phyloP scores from a whole-genome alignment of 2,113 vertebrate genomes.

The Strix aluco region DNA sequence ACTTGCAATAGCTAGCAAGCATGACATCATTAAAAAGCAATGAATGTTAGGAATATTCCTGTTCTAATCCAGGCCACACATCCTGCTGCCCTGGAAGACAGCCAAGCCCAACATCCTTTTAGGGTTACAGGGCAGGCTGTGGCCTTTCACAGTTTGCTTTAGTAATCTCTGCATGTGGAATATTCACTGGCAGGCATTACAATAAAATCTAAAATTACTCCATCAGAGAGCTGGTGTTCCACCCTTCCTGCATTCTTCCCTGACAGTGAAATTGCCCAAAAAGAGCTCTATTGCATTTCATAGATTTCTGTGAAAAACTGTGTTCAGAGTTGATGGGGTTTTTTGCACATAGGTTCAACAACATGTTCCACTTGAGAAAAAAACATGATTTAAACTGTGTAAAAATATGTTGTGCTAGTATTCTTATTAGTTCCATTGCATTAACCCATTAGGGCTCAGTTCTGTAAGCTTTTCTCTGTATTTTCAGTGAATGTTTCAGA shows the following conservation, averaged over 20 bases:
- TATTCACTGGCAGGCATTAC: conserved; percentile 69
- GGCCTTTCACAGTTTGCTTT: conserved; percentile 82
- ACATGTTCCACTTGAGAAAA: neutral
- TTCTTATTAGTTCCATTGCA: neutral
- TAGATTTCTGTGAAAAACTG: neutral
- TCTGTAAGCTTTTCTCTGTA: neutral
- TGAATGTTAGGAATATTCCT: conserved; percentile 72
- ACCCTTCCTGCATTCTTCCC: conserved; percentile 82
- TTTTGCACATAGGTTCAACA: neutral
- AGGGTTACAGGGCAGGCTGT: conserved; percentile 82
- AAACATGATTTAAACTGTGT: neutral
- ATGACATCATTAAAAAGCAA: conserved; percentile 77
- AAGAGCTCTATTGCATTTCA: conserved; percentile 22
- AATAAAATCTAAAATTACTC: conserved; percentile 81
- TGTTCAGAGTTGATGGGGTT: neutral
- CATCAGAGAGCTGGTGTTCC: conserved; percentile 68
- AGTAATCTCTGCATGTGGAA: conserved; percentile 70
- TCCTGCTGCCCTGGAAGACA: conserved; percentile 78
- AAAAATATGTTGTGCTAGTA: neutral
- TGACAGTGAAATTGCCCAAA: conserved; percentile 39
- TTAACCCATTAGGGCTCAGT: neutral
- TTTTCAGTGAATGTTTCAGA: neutral
- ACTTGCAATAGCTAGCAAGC: conserved; percentile 57
- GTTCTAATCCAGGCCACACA: conserved; percentile 74
- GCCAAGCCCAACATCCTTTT: conserved; percentile 85